Conservation (phyloP, 37 sponge, comb jelly and placozoan species). For the Halichondria panicea region DNA sequence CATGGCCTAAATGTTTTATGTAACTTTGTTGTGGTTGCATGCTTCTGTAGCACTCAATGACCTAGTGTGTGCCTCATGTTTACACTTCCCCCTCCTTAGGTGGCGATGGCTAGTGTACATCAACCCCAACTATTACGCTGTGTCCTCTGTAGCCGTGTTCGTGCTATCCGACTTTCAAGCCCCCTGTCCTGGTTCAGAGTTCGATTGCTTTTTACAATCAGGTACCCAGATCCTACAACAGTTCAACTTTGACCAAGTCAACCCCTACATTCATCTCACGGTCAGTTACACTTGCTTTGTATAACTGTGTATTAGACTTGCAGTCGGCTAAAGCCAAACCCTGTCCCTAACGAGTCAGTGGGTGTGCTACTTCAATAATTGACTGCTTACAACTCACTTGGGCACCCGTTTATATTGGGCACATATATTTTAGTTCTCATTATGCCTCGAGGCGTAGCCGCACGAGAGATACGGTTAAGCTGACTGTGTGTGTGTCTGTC, state of each 20-base stretch:
- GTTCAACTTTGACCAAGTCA: conserved; percentile 62
- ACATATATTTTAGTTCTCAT: too few species aligned
- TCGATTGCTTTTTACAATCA: conserved; percentile 72
- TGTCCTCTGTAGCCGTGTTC: conserved; percentile 59
- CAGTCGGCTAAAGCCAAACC: neutral
- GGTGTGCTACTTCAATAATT: too few species aligned
- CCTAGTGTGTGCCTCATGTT: neutral
- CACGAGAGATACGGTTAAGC: too few species aligned
- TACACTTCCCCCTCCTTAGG: conserved; percentile 21
- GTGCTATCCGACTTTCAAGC: conserved; percentile 47
- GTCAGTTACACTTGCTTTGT: conserved; percentile 27
- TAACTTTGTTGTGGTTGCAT: neutral
- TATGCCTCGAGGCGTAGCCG: too few species aligned
- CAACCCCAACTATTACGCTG: conserved; percentile 91
- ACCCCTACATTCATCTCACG: conserved; percentile 68
- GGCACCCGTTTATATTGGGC: too few species aligned
- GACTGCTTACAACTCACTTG: too few species aligned
- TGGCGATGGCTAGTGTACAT: conserved; percentile 75
- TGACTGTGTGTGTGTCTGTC: too few species aligned
- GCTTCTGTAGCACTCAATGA: neutral
- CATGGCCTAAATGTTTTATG: neutral
- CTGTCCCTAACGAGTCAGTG: too few species aligned
- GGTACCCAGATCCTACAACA: conserved; percentile 53
- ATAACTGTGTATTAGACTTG: neutral
- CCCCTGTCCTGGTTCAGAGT: conserved; percentile 44